Percentiles rank a stretch among this genome's conserved stretches.
Conservation (phyloP, 2,888 invertebrate species). For the Apamea monoglypha region DNA sequence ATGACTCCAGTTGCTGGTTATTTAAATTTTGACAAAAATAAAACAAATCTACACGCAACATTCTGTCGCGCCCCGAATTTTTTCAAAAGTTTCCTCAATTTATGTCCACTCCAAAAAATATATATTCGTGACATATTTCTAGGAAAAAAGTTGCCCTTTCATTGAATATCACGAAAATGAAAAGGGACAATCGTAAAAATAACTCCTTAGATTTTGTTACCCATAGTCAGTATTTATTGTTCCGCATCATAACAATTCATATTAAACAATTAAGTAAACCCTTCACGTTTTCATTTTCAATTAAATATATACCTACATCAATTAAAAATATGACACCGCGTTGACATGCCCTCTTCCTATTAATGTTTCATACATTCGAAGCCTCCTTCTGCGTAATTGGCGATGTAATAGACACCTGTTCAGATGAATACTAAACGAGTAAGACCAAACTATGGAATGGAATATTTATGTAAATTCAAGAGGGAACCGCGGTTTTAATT, state of each 20-base stretch:
- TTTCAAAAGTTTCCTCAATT: conserved; percentile 6
- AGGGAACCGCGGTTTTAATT: conserved; percentile 32
- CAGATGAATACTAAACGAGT: conserved; percentile 40
- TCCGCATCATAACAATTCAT: conserved; percentile 1
- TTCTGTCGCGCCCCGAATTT: background rate
- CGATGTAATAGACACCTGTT: conserved; percentile 3
- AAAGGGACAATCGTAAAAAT: background rate
- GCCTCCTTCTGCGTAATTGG: conserved; percentile 39
- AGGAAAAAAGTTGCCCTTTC: background rate
- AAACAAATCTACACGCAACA: conserved; percentile 1
- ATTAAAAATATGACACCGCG: conserved; percentile 28
- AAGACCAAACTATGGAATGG: conserved; percentile 28
- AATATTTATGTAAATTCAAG: conserved; percentile 49
- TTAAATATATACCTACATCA: conserved; percentile 16
- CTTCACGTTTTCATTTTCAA: conserved; percentile 26
- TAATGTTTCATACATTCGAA: conserved; percentile 34
- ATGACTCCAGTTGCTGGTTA: conserved; percentile 38
- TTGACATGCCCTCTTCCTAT: conserved; percentile 34
- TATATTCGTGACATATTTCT: background rate
- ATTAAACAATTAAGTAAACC: conserved; percentile 15
- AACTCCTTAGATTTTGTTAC: background rate
- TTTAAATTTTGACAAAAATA: conserved; percentile 41
- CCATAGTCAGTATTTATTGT: background rate
- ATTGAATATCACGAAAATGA: background rate
- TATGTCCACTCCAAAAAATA: background rate